A percentile compares a stretch with the other conserved stretches of the same genome.
Evolutionary conservation across 2,888 invertebrate species (phyloP).

Genomic region (Oeneis ivallda): DNA sequence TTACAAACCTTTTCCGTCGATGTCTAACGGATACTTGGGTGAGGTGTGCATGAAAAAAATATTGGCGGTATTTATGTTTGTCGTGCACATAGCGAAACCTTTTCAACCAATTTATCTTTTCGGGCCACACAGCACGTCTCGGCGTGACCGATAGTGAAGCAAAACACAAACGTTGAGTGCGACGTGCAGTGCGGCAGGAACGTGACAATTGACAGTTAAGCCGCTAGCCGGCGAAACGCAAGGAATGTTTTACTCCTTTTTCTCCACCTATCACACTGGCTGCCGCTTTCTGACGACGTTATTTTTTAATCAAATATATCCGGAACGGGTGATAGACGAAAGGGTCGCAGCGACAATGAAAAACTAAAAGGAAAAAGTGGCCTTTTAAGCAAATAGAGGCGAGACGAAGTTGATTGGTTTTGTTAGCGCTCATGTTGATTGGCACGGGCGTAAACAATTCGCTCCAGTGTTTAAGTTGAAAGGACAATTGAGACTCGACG

Average conservation of each 20-base stretch:
- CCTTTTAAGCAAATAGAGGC: slow-evolving; percentile 81
- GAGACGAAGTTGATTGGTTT: slow-evolving; percentile 83
- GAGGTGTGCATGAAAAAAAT: background rate
- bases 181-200: slow-evolving; percentile 47
- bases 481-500: slow-evolving; percentile 75
- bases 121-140: slow-evolving; percentile 42
- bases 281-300: slow-evolving; percentile 80
- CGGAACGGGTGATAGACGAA: slow-evolving; percentile 79
- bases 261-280: slow-evolving; percentile 55
- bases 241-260: slow-evolving; percentile 74
- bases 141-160: slow-evolving; percentile 69
- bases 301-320: slow-evolving; percentile 83
- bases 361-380: slow-evolving; percentile 77
- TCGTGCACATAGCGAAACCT: slow-evolving; percentile 17
- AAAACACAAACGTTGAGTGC: slow-evolving; percentile 62
- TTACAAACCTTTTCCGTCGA: background rate
- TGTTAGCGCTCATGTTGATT: slow-evolving; percentile 81
- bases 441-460: slow-evolving; percentile 79
- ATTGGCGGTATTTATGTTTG: background rate
- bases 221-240: slow-evolving; percentile 52
- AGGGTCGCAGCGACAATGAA: slow-evolving; percentile 76
- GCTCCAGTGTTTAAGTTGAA: slow-evolving; percentile 75
- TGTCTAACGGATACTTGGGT: background rate
- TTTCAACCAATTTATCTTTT: slow-evolving; percentile 38
- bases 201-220: slow-evolving; percentile 79